Base-by-base conservation (phyloP, 2,888 invertebrate genomes). In the Zootermopsis nevadensis region DNA sequence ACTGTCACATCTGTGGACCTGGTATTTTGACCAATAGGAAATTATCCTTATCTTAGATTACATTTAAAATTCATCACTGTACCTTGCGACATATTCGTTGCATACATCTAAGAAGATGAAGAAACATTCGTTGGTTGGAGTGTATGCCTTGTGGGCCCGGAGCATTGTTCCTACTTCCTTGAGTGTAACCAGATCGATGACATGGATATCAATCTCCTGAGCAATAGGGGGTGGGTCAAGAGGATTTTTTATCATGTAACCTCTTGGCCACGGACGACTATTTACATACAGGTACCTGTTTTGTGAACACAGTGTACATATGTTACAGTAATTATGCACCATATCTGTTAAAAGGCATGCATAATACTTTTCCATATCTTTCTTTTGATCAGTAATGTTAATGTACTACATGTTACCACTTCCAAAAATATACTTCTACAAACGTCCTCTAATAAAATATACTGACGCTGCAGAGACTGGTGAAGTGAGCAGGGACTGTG, bases 101-200 rank as follows among this genome's bases (percentile, higher is more conserved):
- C 94, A 94, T 8, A 96, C 96, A 88, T 96, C 96, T 76, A 96
- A 90, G 89, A 96, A 97, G 87, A 96, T 96, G 87, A 96, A 96
- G 88, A 96, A 96, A 87, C 96, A 96, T 87, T 96, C 95, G 83
- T 95, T 95, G 87, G 95, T 95, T 1, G 95, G 94, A 3, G 96
- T 96, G 88, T 95, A 97, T 0, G 95, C 96, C 88, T 94, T 94
- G 88, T 96, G 96, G 0, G 95, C 93, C 84, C 95, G 91, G 42
- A 95, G 89, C 94, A 96, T 95, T 83, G 93, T 94, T 7, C 96
- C 96, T 7, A 96, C 95, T 88, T 93, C 93, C 87, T 94, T 93
- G 84, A 96, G 90, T 0, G 94, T 95, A 83, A 93, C 92, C 85
- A 97, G 90, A 90, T 97, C 96, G 86, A 96, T 96, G 0, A 96